Evolutionary conservation across 1,140 invertebrate species (phyloP), one percentile per base, ranked within the genome.

Genomic region (Drosophila athabasca): DNA sequence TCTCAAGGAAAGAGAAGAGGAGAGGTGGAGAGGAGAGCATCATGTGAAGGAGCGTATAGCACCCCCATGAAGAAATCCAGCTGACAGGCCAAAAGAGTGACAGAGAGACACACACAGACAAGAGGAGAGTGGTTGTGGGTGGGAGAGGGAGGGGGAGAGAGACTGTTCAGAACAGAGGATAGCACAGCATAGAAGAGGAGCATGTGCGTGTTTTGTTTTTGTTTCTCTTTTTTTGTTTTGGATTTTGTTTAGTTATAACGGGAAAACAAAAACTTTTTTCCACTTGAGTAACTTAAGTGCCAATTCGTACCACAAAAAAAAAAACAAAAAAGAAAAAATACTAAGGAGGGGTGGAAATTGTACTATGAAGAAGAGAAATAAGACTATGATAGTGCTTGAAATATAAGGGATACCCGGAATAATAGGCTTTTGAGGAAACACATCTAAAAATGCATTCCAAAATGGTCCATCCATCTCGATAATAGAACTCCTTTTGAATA

Each of bases 231-330:
- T 19, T 55, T 64, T 62, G 17, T 24, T 3, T 24, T 19, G 17
- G 17, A 1, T 19, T 19, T 19, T 44, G 48, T 87, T 68, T 85
- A 85, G 82, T 85, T 85, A 70, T 85, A 85, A 82, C 62, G 82
- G 82, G 79, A 88, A 88, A 88, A 88, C 84, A 84, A 88, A 88
- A 88, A 88, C 84, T 88, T 88, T 88, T 88, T 89, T 89, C 84
- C 84, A 88, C 84, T 88, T 88, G 84, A 88, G 76, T 89, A 88
- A 88, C 79, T 89, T 88, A 89, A 84, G 84, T 88, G 84, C 84
- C 84, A 88, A 88, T 88, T 89, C 80, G 69, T 70, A 59, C 59
- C 66, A 69, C 77, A 76, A 77, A 53, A 68, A 72, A 66, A 61
- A 61, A 49, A 77, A 48, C 62, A 69, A 66, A 58, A 61, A 53